Conservation (phyloP, 2,888 invertebrate species). For the Leucoptera coffeella region DNA sequence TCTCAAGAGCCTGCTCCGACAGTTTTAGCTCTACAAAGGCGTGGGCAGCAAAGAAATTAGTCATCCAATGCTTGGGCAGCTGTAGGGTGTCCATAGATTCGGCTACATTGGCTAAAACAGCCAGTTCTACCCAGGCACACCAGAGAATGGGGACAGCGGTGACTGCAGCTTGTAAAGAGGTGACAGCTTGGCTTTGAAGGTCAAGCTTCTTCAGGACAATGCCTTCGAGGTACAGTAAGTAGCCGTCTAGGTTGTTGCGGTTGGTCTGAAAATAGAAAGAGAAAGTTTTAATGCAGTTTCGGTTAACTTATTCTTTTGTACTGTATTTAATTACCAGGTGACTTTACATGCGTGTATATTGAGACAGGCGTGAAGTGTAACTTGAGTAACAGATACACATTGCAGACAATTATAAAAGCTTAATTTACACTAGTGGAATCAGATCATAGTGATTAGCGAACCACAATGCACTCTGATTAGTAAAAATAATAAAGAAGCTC, state of each 20-base stretch:
- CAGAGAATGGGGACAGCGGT: constrained; percentile 80
- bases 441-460: too few relatives aligned
- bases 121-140: constrained; percentile 93
- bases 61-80: constrained; percentile 90
- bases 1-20: constrained; percentile 82
- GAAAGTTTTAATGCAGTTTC: constrained; percentile 1
- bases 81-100: constrained; percentile 62
- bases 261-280: constrained; percentile 26
- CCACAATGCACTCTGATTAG: too few relatives aligned
- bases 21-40: constrained; percentile 84
- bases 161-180: constrained; percentile 73
- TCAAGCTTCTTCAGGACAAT: constrained; percentile 85
- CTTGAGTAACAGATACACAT: too few relatives aligned
- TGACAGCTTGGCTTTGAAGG: constrained; percentile 68
- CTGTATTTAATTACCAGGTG: too few relatives aligned
- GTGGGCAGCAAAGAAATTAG: constrained; percentile 85
- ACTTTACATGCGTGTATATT: too few relatives aligned
- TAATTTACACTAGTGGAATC: too few relatives aligned
- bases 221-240: constrained; percentile 82
- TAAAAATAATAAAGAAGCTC: too few relatives aligned
- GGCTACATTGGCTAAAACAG: constrained; percentile 76
- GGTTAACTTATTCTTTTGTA: too few relatives aligned
- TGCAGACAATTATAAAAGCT: too few relatives aligned
- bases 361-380: too few relatives aligned
- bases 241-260: constrained; percentile 77